These are phyloP conservation scores for Entomobrya proxima DNA, from an alignment of 2,888 invertebrate species.

Conservation along the genomic window DNA sequence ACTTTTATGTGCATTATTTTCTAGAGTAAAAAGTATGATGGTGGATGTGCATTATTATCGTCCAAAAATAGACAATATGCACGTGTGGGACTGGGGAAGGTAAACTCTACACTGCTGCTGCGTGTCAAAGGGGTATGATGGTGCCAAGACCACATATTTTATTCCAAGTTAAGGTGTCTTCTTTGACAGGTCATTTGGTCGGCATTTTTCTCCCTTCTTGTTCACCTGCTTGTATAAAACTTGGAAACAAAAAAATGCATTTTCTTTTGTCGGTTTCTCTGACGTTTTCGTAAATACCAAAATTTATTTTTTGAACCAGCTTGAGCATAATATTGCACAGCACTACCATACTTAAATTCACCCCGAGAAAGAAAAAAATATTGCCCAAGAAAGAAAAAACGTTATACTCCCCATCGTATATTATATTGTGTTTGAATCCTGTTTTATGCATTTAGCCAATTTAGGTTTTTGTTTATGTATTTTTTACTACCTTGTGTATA, in stretches of 20 bases:
- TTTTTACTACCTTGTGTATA: background rate
- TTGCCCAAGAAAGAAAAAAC: too few relatives aligned
- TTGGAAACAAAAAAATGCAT: background rate
- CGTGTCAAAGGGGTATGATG: slow-evolving; percentile 70
- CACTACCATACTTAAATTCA: too few relatives aligned
- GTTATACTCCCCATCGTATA: too few relatives aligned
- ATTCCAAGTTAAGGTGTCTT: slow-evolving; percentile 73
- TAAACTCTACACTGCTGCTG: slow-evolving; percentile 27
- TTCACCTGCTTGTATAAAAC: background rate
- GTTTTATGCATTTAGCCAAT: background rate
- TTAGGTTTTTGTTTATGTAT: background rate
- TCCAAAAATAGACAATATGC: background rate
- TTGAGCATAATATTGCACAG: too few relatives aligned
- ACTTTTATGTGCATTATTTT: too few relatives aligned
- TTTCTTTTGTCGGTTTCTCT: too few relatives aligned
- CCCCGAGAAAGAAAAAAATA: too few relatives aligned
- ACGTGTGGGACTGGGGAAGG: background rate
- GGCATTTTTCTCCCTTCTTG: slow-evolving; percentile 45
- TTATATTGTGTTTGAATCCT: too few relatives aligned
- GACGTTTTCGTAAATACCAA: too few relatives aligned
- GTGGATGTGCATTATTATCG: background rate
- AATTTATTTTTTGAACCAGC: too few relatives aligned
- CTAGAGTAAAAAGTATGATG: too few relatives aligned
- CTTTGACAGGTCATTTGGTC: slow-evolving; percentile 73
- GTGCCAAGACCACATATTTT: slow-evolving; percentile 67